Evolutionary conservation across 2,888 invertebrate species (phyloP), one percentile per base, ranked within the genome.

Genomic region (Caenorhabditis afra): DNA sequence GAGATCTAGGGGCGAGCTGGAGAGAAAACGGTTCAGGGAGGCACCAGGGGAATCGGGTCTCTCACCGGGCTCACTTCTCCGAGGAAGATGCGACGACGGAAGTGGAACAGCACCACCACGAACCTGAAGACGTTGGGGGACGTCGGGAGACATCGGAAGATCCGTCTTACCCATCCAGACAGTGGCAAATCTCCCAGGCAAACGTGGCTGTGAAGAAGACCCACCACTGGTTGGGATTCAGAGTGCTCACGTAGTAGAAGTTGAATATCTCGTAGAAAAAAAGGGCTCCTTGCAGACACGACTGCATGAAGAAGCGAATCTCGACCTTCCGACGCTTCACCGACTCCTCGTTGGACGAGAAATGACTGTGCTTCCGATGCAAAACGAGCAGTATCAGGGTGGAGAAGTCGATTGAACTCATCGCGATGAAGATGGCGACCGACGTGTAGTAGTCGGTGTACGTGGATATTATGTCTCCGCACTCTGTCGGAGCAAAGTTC

Each of bases 251-350:
- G 45, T 77, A 84, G 57, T 84, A 82, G 45, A 84, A 84, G 50
- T 74, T 84, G 64, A 84, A 68, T 8, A 84, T 61, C 20, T 84
- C 82, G 39, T 82, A 84, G 74, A 84, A 82, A 66, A 84, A 84
- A 11, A 84, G 49, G 2, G 64, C 55, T 35, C 79, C 84, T 67
- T 84, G 84, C 37, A 82, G 55, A 45, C 75, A 75, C 10, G 82
- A 71, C 59, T 84, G 76, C 14, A 71, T 77, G 65, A 84, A 84
- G 52, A 84, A 84, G 14, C 84, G 66, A 10, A 78, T 76, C 50
- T 84, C 84, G 5, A 81, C 71, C 39, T 62, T 52, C 12, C 80
- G 53, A 47, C 76, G 64, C 11, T 62, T 75, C 14, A 49, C 35
- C 0, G 65, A 57, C 16, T 65, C 68, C 5, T 50, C 64, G 18